Conservation (phyloP, 2,113 vertebrate genomes). For the Strix uralensis region DNA sequence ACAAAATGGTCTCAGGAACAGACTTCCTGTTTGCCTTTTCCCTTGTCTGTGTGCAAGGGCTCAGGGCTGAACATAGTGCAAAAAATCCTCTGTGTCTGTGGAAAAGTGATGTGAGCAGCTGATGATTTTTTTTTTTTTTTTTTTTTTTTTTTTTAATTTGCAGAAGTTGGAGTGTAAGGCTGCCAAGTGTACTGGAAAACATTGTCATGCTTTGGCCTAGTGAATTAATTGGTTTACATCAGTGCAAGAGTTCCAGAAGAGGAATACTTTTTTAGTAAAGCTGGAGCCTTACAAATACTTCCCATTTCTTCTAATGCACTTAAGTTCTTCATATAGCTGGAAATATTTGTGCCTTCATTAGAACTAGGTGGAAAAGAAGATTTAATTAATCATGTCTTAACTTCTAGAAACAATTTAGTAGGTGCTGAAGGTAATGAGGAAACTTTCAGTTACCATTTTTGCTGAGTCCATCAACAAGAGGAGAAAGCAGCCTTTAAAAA, state of each 20-base stretch:
- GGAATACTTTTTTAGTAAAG: background rate
- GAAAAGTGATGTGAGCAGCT: background rate
- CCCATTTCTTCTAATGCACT: background rate
- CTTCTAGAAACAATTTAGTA: background rate
- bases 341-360: constrained; percentile 6
- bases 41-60: background rate
- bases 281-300: background rate
- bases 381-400: background rate
- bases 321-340: background rate
- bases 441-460: background rate
- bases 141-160: background rate
- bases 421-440: background rate
- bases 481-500: background rate
- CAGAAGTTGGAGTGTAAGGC: background rate
- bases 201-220: background rate
- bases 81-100: background rate
- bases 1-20: background rate
- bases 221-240: background rate
- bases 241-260: background rate
- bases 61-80: background rate
- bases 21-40: background rate
- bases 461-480: background rate
- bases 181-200: background rate
- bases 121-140: too few relatives aligned
- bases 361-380: background rate